These are phyloP conservation scores for Eristalis tenax DNA, from an alignment of 2,888 invertebrate species.

Conservation along the genomic window DNA sequence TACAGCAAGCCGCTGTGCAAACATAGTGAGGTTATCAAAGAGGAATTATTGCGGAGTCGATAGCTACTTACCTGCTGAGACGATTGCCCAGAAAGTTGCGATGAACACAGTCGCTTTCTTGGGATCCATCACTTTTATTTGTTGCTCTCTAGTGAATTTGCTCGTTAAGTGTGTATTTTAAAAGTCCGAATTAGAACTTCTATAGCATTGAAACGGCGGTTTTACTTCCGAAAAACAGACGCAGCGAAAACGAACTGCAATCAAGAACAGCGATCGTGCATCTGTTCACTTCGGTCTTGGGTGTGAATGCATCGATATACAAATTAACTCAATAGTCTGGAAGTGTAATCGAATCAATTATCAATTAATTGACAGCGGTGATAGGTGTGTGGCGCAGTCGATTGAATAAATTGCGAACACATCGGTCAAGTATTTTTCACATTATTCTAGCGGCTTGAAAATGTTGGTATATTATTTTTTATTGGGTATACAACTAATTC, in stretches of 20 bases:
- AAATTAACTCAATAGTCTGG: no score
- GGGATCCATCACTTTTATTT: neutral
- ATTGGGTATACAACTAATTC: no score
- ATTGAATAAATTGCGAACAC: no score
- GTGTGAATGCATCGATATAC: no score
- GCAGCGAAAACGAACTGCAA: neutral
- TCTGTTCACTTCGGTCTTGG: neutral
- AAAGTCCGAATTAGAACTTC: no score
- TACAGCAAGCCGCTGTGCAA: neutral
- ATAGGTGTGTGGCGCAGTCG: no score
- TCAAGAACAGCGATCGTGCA: neutral
- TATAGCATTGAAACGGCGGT: neutral
- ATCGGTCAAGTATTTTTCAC: no score
- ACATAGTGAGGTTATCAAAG: constrained; percentile 54
- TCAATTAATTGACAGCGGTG: no score
- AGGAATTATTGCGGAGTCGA: neutral
- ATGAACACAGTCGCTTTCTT: neutral
- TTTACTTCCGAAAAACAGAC: neutral
- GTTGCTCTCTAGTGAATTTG: neutral
- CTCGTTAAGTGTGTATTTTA: no score
- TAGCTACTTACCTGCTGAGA: neutral
- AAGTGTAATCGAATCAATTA: no score
- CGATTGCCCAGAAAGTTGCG: neutral
- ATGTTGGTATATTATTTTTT: no score
- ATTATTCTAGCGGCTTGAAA: no score